These are phyloP conservation scores for Tachysurus vachellii DNA, from an alignment of 2,113 vertebrate genomes.

Conservation along the genomic window DNA sequence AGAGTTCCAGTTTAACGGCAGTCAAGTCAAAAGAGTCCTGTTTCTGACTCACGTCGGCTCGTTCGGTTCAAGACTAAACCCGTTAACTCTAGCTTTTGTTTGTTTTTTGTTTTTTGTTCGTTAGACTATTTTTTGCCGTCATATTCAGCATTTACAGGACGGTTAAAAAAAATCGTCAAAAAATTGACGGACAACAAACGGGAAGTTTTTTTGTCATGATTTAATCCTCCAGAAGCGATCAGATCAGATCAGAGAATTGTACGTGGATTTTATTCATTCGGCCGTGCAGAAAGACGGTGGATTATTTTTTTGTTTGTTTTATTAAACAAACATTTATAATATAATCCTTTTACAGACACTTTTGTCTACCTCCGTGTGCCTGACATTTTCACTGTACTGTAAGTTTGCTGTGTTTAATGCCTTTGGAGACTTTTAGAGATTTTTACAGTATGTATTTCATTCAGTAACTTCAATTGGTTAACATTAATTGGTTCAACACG, in stretches of 20 bases:
- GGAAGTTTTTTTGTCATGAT: neutral
- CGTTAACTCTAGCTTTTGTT: neutral
- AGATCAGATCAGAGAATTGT: no score
- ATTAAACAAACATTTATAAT: neutral
- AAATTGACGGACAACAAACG: neutral
- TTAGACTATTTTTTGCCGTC: neutral
- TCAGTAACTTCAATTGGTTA: no score
- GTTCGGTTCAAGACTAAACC: neutral
- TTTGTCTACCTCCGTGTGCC: neutral
- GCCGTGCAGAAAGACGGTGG: neutral
- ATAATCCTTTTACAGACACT: neutral
- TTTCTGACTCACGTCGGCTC: neutral
- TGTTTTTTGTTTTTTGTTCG: neutral
- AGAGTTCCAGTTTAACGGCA: neutral
- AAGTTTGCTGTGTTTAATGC: neutral
- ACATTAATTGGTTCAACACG: neutral
- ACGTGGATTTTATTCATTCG: no score
- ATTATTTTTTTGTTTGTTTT: neutral
- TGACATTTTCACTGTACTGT: neutral
- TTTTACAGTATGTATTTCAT: no score
- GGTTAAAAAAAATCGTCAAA: neutral
- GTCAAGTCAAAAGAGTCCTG: constrained; percentile 15
- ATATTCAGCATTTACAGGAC: neutral
- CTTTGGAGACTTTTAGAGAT: no score
- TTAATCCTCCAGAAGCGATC: neutral